These are phyloP conservation scores for Amblyteles armatorius DNA, from an alignment of 2,888 invertebrate species.

Conservation along the genomic window DNA sequence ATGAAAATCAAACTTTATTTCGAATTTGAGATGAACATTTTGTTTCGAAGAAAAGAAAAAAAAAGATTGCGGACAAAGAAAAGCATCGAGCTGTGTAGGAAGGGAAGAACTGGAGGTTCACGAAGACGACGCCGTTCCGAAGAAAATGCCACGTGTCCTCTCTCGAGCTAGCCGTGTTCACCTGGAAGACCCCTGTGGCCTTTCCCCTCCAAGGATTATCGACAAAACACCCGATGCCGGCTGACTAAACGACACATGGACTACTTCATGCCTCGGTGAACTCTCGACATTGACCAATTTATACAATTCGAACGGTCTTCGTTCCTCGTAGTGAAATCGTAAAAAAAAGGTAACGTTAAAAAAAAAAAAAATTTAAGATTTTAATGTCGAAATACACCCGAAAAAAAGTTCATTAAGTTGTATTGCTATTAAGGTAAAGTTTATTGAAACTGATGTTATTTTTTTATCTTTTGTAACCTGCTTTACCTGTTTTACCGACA, in stretches of 20 bases:
- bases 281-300: conserved; percentile 16
- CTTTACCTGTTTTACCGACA: no score
- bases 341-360: background rate
- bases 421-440: no score
- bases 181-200: conserved; percentile 37
- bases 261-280: conserved; percentile 57
- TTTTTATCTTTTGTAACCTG: background rate
- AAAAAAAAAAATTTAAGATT: background rate
- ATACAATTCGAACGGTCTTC: conserved; percentile 10
- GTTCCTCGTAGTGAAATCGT: background rate
- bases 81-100: no score
- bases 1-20: no score
- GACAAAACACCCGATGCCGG: conserved; percentile 54
- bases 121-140: background rate
- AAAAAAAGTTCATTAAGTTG: no score
- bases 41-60: no score
- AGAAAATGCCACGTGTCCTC: conserved; percentile 26
- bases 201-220: conserved; percentile 23
- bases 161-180: conserved; percentile 5
- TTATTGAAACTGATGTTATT: no score
- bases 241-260: conserved; percentile 57
- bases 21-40: no score
- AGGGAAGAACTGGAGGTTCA: background rate
- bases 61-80: background rate
- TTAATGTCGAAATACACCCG: background rate